Evolutionary conservation across 2,113 vertebrate species (phyloP), one percentile per base, ranked within the genome.

Genomic region (Corynorhinus townsendii): DNA sequence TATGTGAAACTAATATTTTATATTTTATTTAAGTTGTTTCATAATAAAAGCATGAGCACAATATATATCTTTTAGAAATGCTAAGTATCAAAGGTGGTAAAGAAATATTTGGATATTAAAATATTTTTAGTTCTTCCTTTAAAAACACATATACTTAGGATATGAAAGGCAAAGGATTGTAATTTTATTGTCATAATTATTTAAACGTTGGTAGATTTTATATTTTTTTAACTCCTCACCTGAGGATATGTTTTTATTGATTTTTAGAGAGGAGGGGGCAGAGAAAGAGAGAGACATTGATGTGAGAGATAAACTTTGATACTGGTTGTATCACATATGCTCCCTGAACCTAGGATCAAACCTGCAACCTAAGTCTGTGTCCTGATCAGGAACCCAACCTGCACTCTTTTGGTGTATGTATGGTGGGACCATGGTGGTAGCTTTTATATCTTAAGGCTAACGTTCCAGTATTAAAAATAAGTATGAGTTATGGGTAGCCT

Each of bases 11-110:
- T 80, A 71, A 62, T 56, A 88, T 49, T 0, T 20, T 82, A 92
- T 14, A 24, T 49, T 94, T 96, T 30, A 62, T 59, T 90, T 68
- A 94, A 76, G 11, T 47, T 83, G 22, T 69, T 95, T 91, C 75
- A 72, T 52, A 87, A 47, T 22, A 76, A 84, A 76, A 47, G 3
- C 4, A 85, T 40, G 22, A 68, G 1, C 1, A 72, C 2, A 81
- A 81, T 28, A 73, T 43, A 54, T 45, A 2, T 3, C 14, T 45
- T 87, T 83, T 40, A 77, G 68, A 81, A 85, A 49, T 64, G 11
- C 10, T 71, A 7, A 11, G 35, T 11, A 38, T 38, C 64, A 26
- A 59, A 68, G 2, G 4, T 68, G 33, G 4, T 43, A 19, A 89
- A 91, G 40, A 49, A 26, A 62, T 28, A 62, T 62, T 62, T 62